Evolutionary conservation across 1,140 invertebrate species (phyloP).

Genomic region (Temnothorax longispinosus): DNA sequence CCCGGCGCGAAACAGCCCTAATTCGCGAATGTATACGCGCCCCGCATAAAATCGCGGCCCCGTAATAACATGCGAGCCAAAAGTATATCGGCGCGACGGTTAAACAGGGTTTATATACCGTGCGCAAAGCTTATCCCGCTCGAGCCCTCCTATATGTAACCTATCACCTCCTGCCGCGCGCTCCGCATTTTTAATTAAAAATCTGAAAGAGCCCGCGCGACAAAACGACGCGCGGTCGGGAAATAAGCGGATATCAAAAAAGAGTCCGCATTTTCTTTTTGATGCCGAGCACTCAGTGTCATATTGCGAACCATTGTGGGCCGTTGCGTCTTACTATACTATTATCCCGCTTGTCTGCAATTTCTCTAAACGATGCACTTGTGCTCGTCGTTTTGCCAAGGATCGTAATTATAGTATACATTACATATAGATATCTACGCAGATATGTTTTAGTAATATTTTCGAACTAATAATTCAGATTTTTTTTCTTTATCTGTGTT

Average conservation of each 20-base stretch:
- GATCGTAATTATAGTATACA: too few species aligned
- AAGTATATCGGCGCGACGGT: slow-evolving; percentile 22
- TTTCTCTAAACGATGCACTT: slow-evolving; percentile 2
- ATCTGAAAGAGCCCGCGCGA: slow-evolving; percentile 41
- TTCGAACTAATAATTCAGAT: not conserved
- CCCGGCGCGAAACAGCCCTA: slow-evolving; percentile 20
- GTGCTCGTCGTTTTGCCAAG: not conserved
- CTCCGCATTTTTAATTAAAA: slow-evolving; percentile 57
- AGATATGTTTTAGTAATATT: not conserved
- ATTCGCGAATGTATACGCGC: slow-evolving; percentile 47
- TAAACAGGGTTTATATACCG: slow-evolving; percentile 20
- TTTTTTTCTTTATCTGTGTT: not conserved
- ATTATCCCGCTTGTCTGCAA: slow-evolving; percentile 23
- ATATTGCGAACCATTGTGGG: slow-evolving; percentile 19
- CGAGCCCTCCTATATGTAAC: not conserved
- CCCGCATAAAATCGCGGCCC: slow-evolving; percentile 40
- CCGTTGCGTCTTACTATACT: slow-evolving; percentile 22
- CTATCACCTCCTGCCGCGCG: not conserved
- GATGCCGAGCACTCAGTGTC: slow-evolving; percentile 27
- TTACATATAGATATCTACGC: not conserved
- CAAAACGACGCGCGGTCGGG: slow-evolving; percentile 29
- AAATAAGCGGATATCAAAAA: slow-evolving; percentile 56
- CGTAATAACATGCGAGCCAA: slow-evolving; percentile 51
- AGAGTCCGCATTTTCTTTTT: not conserved
- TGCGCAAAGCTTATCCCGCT: slow-evolving; percentile 40